Conservation (phyloP, 2,797 vertebrate species). For the Sus cebifrons region DNA sequence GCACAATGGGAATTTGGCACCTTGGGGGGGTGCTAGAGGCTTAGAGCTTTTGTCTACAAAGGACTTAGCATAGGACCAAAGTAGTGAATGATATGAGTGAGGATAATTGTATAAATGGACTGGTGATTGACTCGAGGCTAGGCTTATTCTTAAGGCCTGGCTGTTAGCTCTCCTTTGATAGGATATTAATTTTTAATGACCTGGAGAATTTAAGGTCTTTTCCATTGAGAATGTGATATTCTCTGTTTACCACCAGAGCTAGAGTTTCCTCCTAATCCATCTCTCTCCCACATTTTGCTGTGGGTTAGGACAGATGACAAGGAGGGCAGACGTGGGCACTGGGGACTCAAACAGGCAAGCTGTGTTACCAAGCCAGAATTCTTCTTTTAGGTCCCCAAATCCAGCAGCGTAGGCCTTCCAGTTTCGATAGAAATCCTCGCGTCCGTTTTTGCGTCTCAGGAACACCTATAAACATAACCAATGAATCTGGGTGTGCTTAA, state of each 20-base stretch:
- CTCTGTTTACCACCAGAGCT: neutral
- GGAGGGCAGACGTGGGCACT: neutral
- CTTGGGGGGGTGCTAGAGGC: neutral
- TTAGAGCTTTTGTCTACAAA: neutral
- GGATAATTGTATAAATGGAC: neutral
- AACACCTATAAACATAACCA: slow-evolving; percentile 92
- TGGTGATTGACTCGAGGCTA: neutral
- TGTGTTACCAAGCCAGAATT: slow-evolving; percentile 96
- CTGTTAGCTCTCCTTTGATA: neutral
- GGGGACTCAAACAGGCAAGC: neutral
- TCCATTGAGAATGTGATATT: neutral
- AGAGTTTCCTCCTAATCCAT: neutral
- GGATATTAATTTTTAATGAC: slow-evolving; percentile 13
- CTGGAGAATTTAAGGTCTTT: neutral
- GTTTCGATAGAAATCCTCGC: slow-evolving; percentile 96
- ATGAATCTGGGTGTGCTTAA: neutral
- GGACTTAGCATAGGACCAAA: neutral
- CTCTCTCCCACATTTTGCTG: neutral
- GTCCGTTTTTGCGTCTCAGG: slow-evolving; percentile 95
- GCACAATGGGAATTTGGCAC: neutral
- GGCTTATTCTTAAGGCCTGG: neutral
- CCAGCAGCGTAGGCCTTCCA: slow-evolving; percentile 97
- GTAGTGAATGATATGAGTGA: neutral
- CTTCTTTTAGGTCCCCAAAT: slow-evolving; percentile 96
- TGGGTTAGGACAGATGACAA: neutral